phyloP scores from a whole-genome alignment of 2,888 invertebrate genomes.

The Mechanitis messenoides region DNA sequence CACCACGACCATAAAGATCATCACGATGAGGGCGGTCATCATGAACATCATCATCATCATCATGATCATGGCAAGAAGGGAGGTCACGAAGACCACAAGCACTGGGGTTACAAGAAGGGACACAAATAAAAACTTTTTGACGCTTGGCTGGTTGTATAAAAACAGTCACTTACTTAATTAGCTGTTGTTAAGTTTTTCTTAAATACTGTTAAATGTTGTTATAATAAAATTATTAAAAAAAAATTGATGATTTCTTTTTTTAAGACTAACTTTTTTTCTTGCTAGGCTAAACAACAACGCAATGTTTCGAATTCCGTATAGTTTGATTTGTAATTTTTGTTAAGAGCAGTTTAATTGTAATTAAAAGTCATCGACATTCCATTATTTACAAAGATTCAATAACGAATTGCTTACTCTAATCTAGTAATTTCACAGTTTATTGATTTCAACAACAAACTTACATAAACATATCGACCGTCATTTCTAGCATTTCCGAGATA shows the following conservation, averaged over 20 bases:
- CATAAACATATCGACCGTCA: constrained; percentile 65
- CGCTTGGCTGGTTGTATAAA: constrained; percentile 39
- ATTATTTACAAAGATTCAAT: constrained; percentile 26
- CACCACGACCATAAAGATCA: constrained; percentile 88
- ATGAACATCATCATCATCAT: constrained; percentile 85
- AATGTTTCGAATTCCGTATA: too few relatives aligned
- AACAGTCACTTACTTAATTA: constrained; percentile 47
- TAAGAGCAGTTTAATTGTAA: neutral
- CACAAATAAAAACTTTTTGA: constrained; percentile 46
- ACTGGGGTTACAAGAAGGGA: constrained; percentile 83
- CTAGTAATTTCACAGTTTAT: constrained; percentile 44
- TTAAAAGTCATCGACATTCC: neutral
- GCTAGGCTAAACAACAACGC: too few relatives aligned
- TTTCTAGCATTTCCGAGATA: constrained; percentile 64
- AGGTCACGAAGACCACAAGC: constrained; percentile 86
- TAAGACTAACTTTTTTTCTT: neutral
- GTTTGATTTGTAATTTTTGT: too few relatives aligned
- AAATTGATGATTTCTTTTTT: neutral
- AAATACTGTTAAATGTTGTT: constrained; percentile 58
- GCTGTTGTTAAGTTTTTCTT: constrained; percentile 46
- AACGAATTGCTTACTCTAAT: constrained; percentile 17
- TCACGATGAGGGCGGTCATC: constrained; percentile 86
- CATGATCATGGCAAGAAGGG: constrained; percentile 88
- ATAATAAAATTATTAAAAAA: constrained; percentile 36
- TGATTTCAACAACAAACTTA: constrained; percentile 72